Conservation (phyloP, 2,797 vertebrate genomes). For the Calcarius lapponicus region DNA sequence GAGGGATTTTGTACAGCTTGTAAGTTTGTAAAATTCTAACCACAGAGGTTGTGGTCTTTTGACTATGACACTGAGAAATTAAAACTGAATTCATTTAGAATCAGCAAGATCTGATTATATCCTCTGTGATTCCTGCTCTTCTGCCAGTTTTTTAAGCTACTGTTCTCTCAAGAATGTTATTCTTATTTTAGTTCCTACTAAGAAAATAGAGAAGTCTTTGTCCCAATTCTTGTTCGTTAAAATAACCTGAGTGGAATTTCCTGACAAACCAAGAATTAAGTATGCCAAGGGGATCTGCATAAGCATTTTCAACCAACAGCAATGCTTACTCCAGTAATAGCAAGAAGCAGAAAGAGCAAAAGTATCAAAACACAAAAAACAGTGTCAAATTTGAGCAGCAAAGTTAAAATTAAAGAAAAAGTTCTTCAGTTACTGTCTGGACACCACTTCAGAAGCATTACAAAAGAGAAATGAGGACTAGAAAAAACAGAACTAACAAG, state of each 20-base stretch:
- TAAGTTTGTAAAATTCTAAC: background rate
- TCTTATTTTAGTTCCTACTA: background rate
- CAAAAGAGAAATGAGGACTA: background rate
- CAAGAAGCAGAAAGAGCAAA: background rate
- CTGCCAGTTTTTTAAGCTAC: background rate
- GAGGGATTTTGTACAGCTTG: background rate
- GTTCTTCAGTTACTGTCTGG: background rate
- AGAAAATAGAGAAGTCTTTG: background rate
- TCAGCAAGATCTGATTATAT: background rate
- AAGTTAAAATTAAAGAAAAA: background rate
- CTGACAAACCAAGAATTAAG: background rate
- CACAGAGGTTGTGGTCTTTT: background rate
- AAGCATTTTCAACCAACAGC: background rate
- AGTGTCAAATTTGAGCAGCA: background rate
- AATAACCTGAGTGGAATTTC: background rate
- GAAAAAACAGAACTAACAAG: background rate
- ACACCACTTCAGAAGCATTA: conserved; percentile 4
- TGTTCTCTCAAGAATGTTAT: background rate
- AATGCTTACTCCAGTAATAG: background rate
- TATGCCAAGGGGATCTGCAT: background rate
- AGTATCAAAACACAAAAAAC: background rate
- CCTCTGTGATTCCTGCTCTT: background rate
- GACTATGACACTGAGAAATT: background rate
- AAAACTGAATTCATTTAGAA: background rate
- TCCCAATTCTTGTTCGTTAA: background rate